Evolutionary conservation across 2,797 vertebrate species (phyloP).

Genomic region (Emys orbicularis): DNA sequence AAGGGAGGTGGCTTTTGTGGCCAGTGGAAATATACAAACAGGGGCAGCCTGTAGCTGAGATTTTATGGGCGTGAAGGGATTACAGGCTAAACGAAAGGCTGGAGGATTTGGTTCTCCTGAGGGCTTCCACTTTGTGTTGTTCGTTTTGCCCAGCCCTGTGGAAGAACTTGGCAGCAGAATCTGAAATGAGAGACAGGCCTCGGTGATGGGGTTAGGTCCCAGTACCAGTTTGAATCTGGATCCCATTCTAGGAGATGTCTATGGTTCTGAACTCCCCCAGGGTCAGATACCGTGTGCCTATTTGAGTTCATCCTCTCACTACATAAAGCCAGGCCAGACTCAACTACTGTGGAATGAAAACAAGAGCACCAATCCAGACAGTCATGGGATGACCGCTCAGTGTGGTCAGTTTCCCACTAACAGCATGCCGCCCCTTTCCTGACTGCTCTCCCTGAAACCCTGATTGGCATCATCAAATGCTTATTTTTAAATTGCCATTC

Average conservation of each 20-base stretch:
- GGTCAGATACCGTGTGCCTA: background rate
- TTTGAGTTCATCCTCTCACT: background rate
- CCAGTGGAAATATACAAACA: constrained; percentile 56
- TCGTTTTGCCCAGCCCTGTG: background rate
- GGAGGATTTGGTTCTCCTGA: constrained; percentile 9
- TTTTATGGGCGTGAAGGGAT: constrained; percentile 33
- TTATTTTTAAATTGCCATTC: background rate
- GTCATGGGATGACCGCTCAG: background rate
- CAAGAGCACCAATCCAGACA: background rate
- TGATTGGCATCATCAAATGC: background rate
- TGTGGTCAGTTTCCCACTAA: background rate
- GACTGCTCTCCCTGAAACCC: background rate
- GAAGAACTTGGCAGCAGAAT: constrained; percentile 13
- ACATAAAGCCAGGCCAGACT: background rate
- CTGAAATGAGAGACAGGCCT: background rate
- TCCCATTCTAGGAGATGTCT: background rate
- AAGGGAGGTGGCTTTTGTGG: constrained; percentile 54
- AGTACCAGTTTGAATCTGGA: background rate
- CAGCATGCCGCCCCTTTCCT: background rate
- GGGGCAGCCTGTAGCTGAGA: constrained; percentile 35
- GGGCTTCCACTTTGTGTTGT: background rate
- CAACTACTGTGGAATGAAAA: background rate
- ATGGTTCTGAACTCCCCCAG: background rate
- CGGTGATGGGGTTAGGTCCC: background rate
- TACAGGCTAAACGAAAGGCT: constrained; percentile 23